Evolutionary conservation across 2,888 invertebrate species (phyloP), one percentile per base, ranked within the genome.

Genomic region (Pasiphila rectangulata): DNA sequence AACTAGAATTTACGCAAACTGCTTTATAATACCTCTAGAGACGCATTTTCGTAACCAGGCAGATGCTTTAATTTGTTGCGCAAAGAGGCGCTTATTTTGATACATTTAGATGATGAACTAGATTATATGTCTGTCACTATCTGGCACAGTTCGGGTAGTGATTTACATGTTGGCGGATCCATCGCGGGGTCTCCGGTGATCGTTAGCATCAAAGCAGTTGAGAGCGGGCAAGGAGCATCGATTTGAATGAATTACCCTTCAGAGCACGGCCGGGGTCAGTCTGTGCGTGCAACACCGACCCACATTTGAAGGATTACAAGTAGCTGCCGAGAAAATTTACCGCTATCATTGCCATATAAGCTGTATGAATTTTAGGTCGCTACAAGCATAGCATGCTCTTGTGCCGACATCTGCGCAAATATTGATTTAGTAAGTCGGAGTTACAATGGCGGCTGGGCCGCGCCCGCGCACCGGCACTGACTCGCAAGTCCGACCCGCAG

Each of bases 321-420:
- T 87, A 86, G 87, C 85, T 78, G 79, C 79, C 69, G 80, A 87
- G 88, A 86, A 81, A 86, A 83, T 87, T 86, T 88, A 88, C 88
- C 88, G 88, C 86, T 88, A 88, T 75, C 86, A 75, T 84, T 78
- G 79, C 87, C 87, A 86, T 88, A 88, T 87, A 87, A 85, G 85
- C 82, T 79, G 83, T 84, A 84, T 84, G 86, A 85, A 84, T 87
- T 87, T 88, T 87, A 87, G 88, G 88, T 88, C 88, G 83, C 78
- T 75, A 78, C 80, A 82, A 83, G 84, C 81, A 84, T 79, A 82
- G 78, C 79, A 79, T 85, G 85, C 83, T 88, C 85, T 87, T 84
- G 78, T 76, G 79, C 82, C 84, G 82, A 84, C 87, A 87, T 85
- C 87, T 88, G 87, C 77, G 85, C 87, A 86, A 88, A 88, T 88